A percentile compares a stretch with the other conserved stretches of the same genome.
phyloP scores from a whole-genome alignment of 2,797 vertebrate species.

The Balearica regulorum region DNA sequence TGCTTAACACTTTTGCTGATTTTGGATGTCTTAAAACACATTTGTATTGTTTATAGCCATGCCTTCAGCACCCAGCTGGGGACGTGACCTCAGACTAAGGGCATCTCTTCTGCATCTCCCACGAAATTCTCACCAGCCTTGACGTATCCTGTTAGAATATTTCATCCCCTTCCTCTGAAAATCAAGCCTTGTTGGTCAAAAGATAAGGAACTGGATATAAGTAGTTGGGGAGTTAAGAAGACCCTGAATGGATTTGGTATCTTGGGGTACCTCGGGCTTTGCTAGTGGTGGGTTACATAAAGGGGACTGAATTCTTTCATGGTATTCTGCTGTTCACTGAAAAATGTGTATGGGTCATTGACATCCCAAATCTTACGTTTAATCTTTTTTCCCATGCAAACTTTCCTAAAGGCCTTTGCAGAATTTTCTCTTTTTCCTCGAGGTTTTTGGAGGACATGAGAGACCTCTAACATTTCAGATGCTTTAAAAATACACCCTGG shows the following conservation, averaged over 20 bases:
- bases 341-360: background rate
- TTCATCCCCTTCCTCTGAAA: background rate
- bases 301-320: background rate
- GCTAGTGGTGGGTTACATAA: background rate
- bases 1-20: background rate
- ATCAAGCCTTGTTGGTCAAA: background rate
- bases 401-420: background rate
- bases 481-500: background rate
- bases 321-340: background rate
- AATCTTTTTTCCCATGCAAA: background rate
- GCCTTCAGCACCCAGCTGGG: background rate
- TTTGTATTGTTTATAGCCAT: background rate
- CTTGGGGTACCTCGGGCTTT: fast-evolving
- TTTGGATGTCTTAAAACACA: background rate
- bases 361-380: background rate
- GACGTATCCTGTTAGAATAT: background rate
- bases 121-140: background rate
- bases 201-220: background rate
- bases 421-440: background rate
- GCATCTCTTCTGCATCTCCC: background rate
- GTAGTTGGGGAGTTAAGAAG: background rate
- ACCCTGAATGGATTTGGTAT: background rate
- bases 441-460: background rate
- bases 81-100: background rate
- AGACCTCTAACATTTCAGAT: background rate